A percentile compares a stretch with the other conserved stretches of the same genome.
phyloP scores from a whole-genome alignment of 2,888 invertebrate genomes.

The Trachelus tabidus region DNA sequence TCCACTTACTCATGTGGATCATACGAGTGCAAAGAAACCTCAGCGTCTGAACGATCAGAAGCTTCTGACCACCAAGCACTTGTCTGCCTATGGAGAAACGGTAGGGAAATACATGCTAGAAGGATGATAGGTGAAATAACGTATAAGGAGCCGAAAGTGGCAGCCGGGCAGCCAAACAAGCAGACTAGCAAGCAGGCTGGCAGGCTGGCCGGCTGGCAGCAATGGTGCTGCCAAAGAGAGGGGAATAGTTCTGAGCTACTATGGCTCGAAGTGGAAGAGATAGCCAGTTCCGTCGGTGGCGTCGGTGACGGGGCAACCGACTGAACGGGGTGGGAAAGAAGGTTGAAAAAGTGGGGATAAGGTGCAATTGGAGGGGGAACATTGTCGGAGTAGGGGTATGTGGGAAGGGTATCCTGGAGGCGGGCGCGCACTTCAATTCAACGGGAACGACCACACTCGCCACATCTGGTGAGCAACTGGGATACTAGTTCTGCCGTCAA shows the following conservation, averaged over 20 bases:
- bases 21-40: neutral
- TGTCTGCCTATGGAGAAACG: conserved; percentile 21
- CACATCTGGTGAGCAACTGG: conserved; percentile 61
- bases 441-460: conserved; percentile 56
- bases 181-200: neutral
- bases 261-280: conserved; percentile 54
- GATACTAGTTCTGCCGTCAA: conserved; percentile 36
- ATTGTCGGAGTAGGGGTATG: conserved; percentile 12
- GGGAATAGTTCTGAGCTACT: conserved; percentile 17
- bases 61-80: conserved; percentile 29
- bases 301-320: conserved; percentile 36
- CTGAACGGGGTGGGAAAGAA: conserved; percentile 40
- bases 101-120: conserved; percentile 30
- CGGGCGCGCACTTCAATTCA: conserved; percentile 63
- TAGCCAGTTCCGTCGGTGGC: conserved; percentile 49
- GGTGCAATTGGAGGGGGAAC: conserved; percentile 16
- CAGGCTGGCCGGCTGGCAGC: conserved; percentile 1
- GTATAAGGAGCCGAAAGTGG: neutral
- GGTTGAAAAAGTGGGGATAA: conserved; percentile 1
- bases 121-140: conserved; percentile 34
- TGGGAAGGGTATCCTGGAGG: conserved; percentile 58
- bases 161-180: conserved; percentile 6
- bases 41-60: conserved; percentile 20
- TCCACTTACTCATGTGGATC: neutral
- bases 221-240: conserved; percentile 20